phyloP scores from a whole-genome alignment of 2,797 vertebrate genomes.

The Sebastes melanostomus region DNA sequence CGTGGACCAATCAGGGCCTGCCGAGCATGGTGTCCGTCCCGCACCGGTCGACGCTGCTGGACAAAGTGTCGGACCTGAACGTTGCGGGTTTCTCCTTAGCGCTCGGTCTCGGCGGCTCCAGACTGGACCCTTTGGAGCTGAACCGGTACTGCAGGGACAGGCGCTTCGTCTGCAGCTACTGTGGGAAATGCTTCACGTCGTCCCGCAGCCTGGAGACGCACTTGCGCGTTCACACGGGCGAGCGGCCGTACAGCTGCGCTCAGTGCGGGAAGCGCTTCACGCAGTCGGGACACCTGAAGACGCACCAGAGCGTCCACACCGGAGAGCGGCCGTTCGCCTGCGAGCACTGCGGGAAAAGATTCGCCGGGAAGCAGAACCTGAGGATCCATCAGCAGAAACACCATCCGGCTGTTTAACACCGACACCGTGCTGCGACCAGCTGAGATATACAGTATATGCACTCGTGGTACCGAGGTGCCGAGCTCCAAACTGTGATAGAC shows the following conservation, averaged over 20 bases:
- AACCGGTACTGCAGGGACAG: slow-evolving; percentile 59
- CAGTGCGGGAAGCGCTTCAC: slow-evolving; percentile 81
- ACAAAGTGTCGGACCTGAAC: slow-evolving; percentile 40
- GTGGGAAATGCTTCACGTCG: slow-evolving; percentile 76
- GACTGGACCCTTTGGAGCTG: slow-evolving; percentile 54
- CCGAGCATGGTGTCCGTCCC: slow-evolving; percentile 26
- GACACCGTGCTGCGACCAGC: not conserved
- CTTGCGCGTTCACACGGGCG: slow-evolving; percentile 79
- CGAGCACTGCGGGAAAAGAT: slow-evolving; percentile 71
- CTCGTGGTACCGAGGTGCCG: not conserved
- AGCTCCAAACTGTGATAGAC: not conserved
- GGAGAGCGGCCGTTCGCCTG: slow-evolving; percentile 77
- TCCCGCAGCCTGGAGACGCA: slow-evolving; percentile 76
- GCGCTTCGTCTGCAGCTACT: slow-evolving; percentile 77
- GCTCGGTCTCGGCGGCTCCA: slow-evolving; percentile 27
- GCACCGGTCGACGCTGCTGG: slow-evolving; percentile 19
- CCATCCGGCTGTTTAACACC: slow-evolving; percentile 22
- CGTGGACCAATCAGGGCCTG: slow-evolving; percentile 55
- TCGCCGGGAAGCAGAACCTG: slow-evolving; percentile 78
- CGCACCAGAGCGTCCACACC: slow-evolving; percentile 81
- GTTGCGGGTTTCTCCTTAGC: not conserved
- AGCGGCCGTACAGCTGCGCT: slow-evolving; percentile 78
- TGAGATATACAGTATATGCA: not conserved
- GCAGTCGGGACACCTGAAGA: slow-evolving; percentile 80
- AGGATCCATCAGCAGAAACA: slow-evolving; percentile 77